phyloP scores from a whole-genome alignment of 2,888 invertebrate genomes.

The Lumbricus terrestris region DNA sequence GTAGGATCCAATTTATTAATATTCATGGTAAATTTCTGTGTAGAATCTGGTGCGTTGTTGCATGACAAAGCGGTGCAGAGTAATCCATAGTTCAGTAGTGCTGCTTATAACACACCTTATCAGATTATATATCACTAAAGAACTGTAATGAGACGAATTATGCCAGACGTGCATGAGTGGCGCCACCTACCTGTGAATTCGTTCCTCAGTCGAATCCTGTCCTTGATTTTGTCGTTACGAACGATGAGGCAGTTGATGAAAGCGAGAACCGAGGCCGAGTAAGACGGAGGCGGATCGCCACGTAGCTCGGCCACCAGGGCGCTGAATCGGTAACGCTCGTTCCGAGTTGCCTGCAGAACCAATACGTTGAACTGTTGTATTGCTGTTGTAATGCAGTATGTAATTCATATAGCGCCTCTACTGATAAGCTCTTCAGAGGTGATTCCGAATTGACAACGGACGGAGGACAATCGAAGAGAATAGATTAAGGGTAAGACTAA shows the following conservation, averaged over 20 bases:
- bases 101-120: too few relatives aligned
- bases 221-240: constrained; percentile 80
- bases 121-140: background rate
- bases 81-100: too few relatives aligned
- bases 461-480: background rate
- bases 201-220: constrained; percentile 82
- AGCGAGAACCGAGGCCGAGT: constrained; percentile 86
- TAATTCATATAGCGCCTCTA: background rate
- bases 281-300: constrained; percentile 76
- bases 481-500: too few relatives aligned
- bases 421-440: background rate
- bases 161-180: background rate
- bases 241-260: constrained; percentile 95
- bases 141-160: background rate
- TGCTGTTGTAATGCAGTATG: background rate
- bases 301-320: constrained; percentile 85
- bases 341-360: background rate
- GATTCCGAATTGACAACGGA: background rate
- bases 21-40: too few relatives aligned
- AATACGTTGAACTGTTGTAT: background rate
- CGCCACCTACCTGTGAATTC: constrained; percentile 82
- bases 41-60: too few relatives aligned
- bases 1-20: too few relatives aligned
- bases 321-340: constrained; percentile 76
- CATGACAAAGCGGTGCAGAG: too few relatives aligned